Conservation (phyloP, 2,113 vertebrate genomes). For the Silurus asotus region DNA sequence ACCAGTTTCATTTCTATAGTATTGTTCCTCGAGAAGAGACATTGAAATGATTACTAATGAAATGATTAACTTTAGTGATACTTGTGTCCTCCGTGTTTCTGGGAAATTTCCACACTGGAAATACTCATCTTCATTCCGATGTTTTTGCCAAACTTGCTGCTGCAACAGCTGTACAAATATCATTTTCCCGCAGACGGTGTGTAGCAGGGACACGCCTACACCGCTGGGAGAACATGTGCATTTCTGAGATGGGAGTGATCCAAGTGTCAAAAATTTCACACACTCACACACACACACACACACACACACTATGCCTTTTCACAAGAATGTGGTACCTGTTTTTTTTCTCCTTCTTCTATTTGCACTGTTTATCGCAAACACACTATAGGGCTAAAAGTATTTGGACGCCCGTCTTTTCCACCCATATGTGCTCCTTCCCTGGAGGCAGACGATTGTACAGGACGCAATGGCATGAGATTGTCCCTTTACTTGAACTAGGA, state of each 20-base stretch:
- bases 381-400: background rate
- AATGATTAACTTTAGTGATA: too few species aligned
- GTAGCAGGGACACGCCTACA: conserved; percentile 44
- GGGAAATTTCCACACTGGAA: conserved; percentile 44
- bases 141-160: conserved; percentile 40
- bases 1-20: too few species aligned
- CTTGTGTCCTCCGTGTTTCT: background rate
- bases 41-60: too few species aligned
- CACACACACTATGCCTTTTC: background rate
- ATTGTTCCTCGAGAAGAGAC: too few species aligned
- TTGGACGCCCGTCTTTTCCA: too few species aligned
- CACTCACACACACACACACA: background rate
- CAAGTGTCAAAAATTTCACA: background rate
- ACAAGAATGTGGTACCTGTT: too few species aligned
- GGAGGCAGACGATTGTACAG: too few species aligned
- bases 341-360: background rate
- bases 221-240: conserved; percentile 2
- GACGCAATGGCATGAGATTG: too few species aligned
- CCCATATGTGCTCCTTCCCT: too few species aligned
- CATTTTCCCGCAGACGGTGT: conserved; percentile 27
- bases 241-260: conserved; percentile 22
- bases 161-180: conserved; percentile 45
- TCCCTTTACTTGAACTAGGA: too few species aligned
- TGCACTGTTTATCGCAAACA: background rate
- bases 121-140: conserved; percentile 45